These are phyloP conservation scores for Popillia japonica DNA, from an alignment of 1,140 invertebrate species.

Conservation along the genomic window DNA sequence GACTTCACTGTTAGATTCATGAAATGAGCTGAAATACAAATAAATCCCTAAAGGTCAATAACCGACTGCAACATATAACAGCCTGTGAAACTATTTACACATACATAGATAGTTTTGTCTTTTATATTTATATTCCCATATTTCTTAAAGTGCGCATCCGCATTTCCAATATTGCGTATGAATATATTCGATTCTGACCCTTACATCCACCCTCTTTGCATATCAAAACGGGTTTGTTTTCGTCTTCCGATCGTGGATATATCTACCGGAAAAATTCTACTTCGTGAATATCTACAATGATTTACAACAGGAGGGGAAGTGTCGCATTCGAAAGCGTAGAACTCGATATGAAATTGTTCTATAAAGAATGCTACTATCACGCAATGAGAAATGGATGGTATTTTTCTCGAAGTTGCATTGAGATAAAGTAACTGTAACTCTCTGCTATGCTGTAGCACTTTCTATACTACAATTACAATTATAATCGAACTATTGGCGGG, in stretches of 20 bases:
- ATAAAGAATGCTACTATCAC: background rate
- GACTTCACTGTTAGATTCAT: too few species aligned
- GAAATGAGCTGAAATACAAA: too few species aligned
- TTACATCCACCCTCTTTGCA: too few species aligned
- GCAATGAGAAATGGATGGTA: background rate
- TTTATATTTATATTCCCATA: too few species aligned
- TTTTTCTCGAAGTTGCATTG: background rate
- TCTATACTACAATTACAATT: background rate
- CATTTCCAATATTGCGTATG: too few species aligned
- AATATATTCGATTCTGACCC: too few species aligned
- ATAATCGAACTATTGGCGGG: background rate
- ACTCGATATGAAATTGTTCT: background rate
- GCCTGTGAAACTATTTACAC: too few species aligned
- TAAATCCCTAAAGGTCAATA: too few species aligned
- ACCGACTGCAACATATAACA: too few species aligned
- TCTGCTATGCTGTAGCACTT: background rate
- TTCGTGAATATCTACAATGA: background rate
- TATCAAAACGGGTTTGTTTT: background rate
- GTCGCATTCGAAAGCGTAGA: background rate
- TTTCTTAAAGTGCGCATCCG: too few species aligned
- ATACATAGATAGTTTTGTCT: too few species aligned
- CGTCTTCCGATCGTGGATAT: background rate
- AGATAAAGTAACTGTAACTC: background rate
- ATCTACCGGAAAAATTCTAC: background rate
- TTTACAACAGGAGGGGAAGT: background rate